These are phyloP conservation scores for Mizuhopecten yessoensis DNA, from an alignment of 1,140 invertebrate species.

Conservation along the genomic window DNA sequence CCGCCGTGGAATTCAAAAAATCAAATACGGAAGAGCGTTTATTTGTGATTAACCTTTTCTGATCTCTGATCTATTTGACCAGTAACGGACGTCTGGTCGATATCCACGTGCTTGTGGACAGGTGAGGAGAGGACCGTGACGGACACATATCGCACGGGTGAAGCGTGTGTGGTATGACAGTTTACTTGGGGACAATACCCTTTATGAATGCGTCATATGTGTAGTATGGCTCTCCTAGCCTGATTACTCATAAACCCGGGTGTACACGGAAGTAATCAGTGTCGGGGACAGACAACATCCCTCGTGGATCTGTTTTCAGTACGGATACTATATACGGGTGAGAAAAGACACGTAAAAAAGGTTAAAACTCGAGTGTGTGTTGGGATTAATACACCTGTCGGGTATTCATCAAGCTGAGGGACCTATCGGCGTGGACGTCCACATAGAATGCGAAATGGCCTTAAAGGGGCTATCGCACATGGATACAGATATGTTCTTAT, in stretches of 20 bases:
- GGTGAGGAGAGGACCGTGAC: neutral
- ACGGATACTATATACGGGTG: neutral
- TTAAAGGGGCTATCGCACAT: conserved; percentile 4
- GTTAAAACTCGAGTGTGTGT: neutral
- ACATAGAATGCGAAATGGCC: conserved; percentile 19
- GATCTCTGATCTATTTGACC: neutral
- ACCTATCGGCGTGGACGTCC: neutral
- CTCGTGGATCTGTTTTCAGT: neutral
- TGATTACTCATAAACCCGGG: neutral
- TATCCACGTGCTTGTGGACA: neutral
- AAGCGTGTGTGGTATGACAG: neutral
- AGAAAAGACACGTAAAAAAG: neutral
- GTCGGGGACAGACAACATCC: neutral
- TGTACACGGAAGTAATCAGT: neutral
- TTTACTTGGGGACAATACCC: neutral
- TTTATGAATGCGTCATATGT: conserved; percentile 22
- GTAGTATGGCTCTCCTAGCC: neutral
- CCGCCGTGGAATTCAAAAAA: conserved; percentile 11
- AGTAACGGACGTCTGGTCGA: neutral
- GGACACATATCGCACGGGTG: neutral
- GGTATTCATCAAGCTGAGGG: neutral
- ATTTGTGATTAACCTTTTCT: neutral
- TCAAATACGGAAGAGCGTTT: conserved; percentile 18
- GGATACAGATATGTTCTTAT: neutral
- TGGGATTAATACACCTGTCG: neutral